phyloP scores from a whole-genome alignment of 2,888 invertebrate species.

The Diplazon laetatorius region DNA sequence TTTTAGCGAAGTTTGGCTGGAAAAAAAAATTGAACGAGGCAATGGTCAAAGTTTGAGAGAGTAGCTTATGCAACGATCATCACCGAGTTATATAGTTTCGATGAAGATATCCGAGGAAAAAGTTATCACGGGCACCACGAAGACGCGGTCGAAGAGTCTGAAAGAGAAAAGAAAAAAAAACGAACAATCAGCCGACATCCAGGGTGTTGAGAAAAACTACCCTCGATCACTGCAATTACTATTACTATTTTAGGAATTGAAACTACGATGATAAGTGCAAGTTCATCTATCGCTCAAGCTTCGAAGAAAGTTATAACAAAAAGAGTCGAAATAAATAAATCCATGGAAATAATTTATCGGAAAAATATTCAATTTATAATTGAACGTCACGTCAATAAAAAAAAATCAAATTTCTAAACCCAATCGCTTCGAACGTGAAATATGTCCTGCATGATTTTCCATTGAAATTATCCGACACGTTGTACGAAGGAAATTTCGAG shows the following conservation, averaged over 20 bases:
- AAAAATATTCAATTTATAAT: neutral
- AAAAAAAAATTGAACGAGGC: conserved; percentile 17
- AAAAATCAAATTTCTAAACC: neutral
- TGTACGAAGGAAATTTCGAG: neutral
- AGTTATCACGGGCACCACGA: conserved; percentile 63
- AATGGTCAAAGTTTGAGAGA: conserved; percentile 44
- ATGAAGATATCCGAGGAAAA: conserved; percentile 77
- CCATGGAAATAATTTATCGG: neutral
- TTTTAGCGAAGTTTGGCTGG: too few relatives aligned
- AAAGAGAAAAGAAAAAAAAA: conserved; percentile 31
- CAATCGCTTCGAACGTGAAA: neutral
- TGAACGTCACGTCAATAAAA: neutral
- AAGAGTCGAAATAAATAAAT: neutral
- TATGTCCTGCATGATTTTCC: neutral
- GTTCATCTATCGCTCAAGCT: too few relatives aligned
- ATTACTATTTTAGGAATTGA: too few relatives aligned
- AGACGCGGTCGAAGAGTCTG: conserved; percentile 43
- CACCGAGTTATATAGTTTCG: conserved; percentile 80
- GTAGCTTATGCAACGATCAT: conserved; percentile 60
- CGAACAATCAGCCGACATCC: neutral
- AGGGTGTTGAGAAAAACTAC: too few relatives aligned
- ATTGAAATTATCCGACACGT: neutral
- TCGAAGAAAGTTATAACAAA: too few relatives aligned
- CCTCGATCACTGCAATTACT: too few relatives aligned
- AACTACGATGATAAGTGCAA: too few relatives aligned